Percentiles rank a stretch among this genome's conserved stretches.
Conservation (phyloP, 1,140 invertebrate genomes). For the Trachymyrmex cornetzi region DNA sequence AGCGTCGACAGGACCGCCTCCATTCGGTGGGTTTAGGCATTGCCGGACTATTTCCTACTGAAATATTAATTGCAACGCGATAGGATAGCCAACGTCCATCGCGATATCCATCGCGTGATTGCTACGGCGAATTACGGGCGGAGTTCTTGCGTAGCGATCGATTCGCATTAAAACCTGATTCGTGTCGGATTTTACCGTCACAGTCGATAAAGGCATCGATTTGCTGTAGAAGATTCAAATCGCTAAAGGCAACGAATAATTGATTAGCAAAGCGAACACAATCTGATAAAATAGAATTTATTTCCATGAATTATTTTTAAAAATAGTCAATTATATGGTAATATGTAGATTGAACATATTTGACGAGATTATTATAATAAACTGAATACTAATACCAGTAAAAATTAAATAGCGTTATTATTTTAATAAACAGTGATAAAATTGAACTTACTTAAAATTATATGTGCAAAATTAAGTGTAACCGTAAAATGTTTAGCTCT, state of each 20-base stretch:
- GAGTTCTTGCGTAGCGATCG: constrained; percentile 67
- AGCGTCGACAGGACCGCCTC: constrained; percentile 47
- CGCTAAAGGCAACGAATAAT: constrained; percentile 20
- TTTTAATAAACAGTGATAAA: background rate
- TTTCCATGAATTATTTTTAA: constrained; percentile 20
- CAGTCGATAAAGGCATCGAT: constrained; percentile 65
- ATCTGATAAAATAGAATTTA: constrained; percentile 26
- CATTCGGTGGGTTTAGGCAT: constrained; percentile 59
- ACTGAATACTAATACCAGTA: background rate
- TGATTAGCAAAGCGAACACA: constrained; percentile 15
- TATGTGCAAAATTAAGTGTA: background rate
- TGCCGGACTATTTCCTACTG: constrained; percentile 78
- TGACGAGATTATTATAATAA: constrained; percentile 10
- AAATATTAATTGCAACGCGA: constrained; percentile 80
- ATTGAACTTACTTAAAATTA: background rate
- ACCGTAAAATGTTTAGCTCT: background rate
- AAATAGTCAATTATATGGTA: background rate
- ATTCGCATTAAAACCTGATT: constrained; percentile 71
- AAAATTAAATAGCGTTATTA: background rate
- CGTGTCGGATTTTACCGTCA: constrained; percentile 58
- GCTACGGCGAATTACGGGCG: constrained; percentile 67
- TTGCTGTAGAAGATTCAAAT: constrained; percentile 42
- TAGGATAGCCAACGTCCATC: constrained; percentile 72
- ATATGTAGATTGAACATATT: background rate
- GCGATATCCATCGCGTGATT: constrained; percentile 75